Evolutionary conservation across 2,888 invertebrate genomes (phyloP).

Genomic region (Laspeyria flexula): DNA sequence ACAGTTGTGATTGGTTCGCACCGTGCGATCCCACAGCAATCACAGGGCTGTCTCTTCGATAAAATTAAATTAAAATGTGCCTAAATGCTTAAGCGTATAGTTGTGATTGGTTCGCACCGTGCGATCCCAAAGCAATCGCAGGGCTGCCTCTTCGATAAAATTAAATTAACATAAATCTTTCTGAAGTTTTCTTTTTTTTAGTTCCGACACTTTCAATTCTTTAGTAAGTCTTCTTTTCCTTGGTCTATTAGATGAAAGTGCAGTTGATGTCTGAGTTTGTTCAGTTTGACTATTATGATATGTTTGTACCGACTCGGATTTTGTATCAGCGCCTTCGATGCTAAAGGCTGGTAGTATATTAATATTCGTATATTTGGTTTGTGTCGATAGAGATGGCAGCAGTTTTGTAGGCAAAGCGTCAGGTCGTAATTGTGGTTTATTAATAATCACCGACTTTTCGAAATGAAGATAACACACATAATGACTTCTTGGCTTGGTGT

Average conservation of each 20-base stretch:
- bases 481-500: constrained; percentile 6
- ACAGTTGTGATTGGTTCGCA: not conserved
- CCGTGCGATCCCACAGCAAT: constrained; percentile 7
- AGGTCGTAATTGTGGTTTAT: constrained; percentile 18
- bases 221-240: constrained; percentile 20
- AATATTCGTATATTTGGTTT: constrained; percentile 11
- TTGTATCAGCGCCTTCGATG: constrained; percentile 1
- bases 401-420: constrained; percentile 25
- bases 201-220: constrained; percentile 14
- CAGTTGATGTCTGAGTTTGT: constrained; percentile 17
- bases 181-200: constrained; percentile 17
- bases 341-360: constrained; percentile 1
- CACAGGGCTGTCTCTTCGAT: constrained; percentile 8
- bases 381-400: constrained; percentile 15
- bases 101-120: too few species aligned
- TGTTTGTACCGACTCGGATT: constrained; percentile 1
- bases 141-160: too few species aligned
- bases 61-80: constrained; percentile 4
- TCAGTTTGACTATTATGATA: constrained; percentile 1
- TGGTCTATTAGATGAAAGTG: constrained; percentile 19
- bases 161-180: constrained; percentile 3
- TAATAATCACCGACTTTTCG: constrained; percentile 17
- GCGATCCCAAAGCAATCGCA: too few species aligned
- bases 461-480: constrained; percentile 26
- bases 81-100: too few species aligned